Evolutionary conservation across 2,113 vertebrate species (phyloP).

Genomic region (Glareola pratincola): DNA sequence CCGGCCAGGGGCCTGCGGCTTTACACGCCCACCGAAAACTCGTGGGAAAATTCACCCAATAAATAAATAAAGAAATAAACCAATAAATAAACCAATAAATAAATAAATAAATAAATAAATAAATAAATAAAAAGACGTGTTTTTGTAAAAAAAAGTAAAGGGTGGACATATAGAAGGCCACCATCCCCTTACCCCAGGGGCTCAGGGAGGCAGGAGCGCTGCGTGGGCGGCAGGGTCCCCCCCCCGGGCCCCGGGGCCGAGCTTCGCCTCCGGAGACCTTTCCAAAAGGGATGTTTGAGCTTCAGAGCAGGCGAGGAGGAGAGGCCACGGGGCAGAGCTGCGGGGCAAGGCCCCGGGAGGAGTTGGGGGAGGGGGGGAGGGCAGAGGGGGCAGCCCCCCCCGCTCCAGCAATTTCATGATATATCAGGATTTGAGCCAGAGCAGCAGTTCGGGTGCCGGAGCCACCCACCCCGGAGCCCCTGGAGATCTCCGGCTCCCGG

Average conservation of each 20-base stretch:
- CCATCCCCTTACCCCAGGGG: background rate
- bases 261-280: background rate
- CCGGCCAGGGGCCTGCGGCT: background rate
- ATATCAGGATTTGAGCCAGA: background rate
- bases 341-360: background rate
- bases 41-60: background rate
- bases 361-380: background rate
- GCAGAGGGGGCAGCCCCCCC: background rate
- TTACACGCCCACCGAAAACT: fast-evolving
- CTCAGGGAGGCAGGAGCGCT: background rate
- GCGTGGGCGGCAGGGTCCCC: background rate
- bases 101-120: background rate
- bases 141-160: background rate
- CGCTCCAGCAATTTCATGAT: background rate
- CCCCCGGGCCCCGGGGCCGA: background rate
- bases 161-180: background rate
- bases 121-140: background rate
- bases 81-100: too few relatives aligned
- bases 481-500: background rate
- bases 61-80: too few relatives aligned
- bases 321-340: background rate
- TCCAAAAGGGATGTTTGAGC: background rate
- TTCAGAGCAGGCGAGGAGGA: background rate
- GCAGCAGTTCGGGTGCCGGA: background rate
- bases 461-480: background rate